Base-by-base conservation (phyloP, 2,888 invertebrate species). In the Parochlus steinenii region DNA sequence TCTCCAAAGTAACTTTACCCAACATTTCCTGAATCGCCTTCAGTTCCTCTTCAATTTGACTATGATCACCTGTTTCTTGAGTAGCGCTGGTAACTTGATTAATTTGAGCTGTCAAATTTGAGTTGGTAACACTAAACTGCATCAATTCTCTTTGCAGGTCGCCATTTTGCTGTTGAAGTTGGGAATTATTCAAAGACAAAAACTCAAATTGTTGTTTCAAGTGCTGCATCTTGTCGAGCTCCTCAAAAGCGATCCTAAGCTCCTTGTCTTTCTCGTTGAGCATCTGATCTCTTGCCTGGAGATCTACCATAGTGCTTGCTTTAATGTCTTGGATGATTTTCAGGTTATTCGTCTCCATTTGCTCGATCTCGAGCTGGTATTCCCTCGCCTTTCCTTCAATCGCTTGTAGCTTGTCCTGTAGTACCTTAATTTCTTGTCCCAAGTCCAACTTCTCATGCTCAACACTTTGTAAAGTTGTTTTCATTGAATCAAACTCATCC, bases 401-500 rank as follows among this genome's bases (percentile, higher is more conserved):
- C 35, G 53, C 50, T n/a, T 35, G 31, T 5, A 52, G 34, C 20
- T 56, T 46, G 17, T 49, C 50, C 44, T 61, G 55, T 3, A 49
- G 40, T 3, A 41, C 38, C 15, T 45, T 42, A 5, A 53, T 40
- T 37, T 51, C 43, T 11, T 46, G 45, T 4, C 42, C 38, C 4
- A 48, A 31, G n/a, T 46, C 42, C 8, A 46, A 44, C 19, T 51
- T 51, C 41, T 50, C 50, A 6, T 44, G 40, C 23, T 50, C 49
- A 3, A 54, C 60, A 30, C 57, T 56, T 19, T 61, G 53, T 6
- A 73, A 54, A 43, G 71, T 67, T 29, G 61, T 61, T 45, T 69
- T 64, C 46, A 71, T 61, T 35, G 63, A 64, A 30, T 62, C 54
- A 31, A 73, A 65, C 54, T 71, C 69, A 31, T 66, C 63, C 47